Percentiles rank a stretch among this genome's conserved stretches.
Evolutionary conservation across 2,113 vertebrate genomes (phyloP).

Genomic region (Nansenia antarctica): DNA sequence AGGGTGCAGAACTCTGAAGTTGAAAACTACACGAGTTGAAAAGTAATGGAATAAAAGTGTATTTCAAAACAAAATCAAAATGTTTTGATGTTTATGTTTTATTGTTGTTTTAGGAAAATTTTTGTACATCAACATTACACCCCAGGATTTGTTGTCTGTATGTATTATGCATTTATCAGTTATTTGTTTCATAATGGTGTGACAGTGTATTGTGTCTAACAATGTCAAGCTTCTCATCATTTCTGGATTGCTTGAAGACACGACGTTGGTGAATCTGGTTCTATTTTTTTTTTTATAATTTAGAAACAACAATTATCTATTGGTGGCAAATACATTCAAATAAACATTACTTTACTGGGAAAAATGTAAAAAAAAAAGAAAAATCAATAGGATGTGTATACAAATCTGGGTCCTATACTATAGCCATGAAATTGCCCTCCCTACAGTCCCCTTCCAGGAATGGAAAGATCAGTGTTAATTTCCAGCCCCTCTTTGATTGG

Average conservation of each 20-base stretch:
- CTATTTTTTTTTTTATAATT: too few species aligned
- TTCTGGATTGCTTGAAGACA: neutral
- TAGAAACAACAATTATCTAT: too few species aligned
- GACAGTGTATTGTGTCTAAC: too few species aligned
- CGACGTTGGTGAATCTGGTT: neutral
- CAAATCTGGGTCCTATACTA: slow-evolving; percentile 61
- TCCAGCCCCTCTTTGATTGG: slow-evolving; percentile 93
- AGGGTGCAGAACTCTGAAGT: slow-evolving; percentile 43
- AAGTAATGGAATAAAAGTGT: neutral
- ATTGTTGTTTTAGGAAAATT: neutral
- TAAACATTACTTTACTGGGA: neutral
- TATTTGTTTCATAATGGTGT: neutral
- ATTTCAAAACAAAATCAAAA: neutral
- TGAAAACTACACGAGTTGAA: slow-evolving; percentile 47
- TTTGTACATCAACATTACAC: too few species aligned
- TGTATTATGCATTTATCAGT: neutral
- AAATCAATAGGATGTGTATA: slow-evolving; percentile 45
- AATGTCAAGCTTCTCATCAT: neutral
- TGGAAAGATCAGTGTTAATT: slow-evolving; percentile 94
- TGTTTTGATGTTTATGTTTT: neutral
- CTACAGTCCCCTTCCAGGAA: slow-evolving; percentile 77
- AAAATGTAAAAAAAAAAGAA: slow-evolving; percentile 11
- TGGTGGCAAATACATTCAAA: neutral
- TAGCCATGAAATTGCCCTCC: slow-evolving; percentile 82
- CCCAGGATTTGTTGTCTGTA: too few species aligned